Percentiles rank a stretch among this genome's conserved stretches.
Evolutionary conservation across 2,888 invertebrate genomes (phyloP).

Genomic region (Ophioninae sp.): DNA sequence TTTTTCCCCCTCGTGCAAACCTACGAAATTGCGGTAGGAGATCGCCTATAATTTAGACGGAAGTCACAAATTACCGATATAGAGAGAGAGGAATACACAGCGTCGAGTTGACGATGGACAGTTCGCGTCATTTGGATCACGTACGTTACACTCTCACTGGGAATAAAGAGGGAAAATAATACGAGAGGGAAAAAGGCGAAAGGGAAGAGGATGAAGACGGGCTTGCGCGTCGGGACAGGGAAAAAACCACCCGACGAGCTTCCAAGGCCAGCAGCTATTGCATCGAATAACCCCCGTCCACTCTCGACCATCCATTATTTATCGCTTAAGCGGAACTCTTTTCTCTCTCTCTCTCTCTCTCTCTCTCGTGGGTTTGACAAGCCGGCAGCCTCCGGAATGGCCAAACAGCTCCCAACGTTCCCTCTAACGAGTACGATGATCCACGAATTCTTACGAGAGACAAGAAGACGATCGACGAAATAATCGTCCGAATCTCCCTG

Average conservation of each 20-base stretch:
- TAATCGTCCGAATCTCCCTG: constrained; percentile 45
- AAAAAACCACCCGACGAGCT: constrained; percentile 66
- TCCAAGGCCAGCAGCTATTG: constrained; percentile 68
- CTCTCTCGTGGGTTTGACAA: constrained; percentile 30
- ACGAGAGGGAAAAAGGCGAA: constrained; percentile 45
- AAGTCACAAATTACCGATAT: constrained; percentile 43
- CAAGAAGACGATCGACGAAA: constrained; percentile 44
- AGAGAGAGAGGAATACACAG: constrained; percentile 19
- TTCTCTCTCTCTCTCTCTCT: constrained; percentile 17
- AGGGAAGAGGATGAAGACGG: constrained; percentile 43
- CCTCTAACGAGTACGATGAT: constrained; percentile 56
- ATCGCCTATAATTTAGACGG: constrained; percentile 42
- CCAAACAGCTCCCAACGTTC: constrained; percentile 36
- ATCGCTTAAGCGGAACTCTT: constrained; percentile 66
- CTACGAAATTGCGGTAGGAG: neutral
- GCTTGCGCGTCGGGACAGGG: constrained; percentile 50
- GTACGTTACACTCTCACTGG: constrained; percentile 61
- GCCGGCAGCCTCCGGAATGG: constrained; percentile 40
- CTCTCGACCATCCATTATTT: constrained; percentile 67
- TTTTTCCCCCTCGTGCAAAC: constrained; percentile 3
- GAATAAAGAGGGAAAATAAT: constrained; percentile 43
- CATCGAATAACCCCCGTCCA: constrained; percentile 64
- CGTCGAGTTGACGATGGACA: constrained; percentile 33
- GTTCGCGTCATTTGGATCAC: constrained; percentile 60
- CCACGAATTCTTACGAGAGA: constrained; percentile 51